Evolutionary conservation across 2,113 vertebrate genomes (phyloP), one percentile per base, ranked within the genome.

Genomic region (Mastomys coucha): DNA sequence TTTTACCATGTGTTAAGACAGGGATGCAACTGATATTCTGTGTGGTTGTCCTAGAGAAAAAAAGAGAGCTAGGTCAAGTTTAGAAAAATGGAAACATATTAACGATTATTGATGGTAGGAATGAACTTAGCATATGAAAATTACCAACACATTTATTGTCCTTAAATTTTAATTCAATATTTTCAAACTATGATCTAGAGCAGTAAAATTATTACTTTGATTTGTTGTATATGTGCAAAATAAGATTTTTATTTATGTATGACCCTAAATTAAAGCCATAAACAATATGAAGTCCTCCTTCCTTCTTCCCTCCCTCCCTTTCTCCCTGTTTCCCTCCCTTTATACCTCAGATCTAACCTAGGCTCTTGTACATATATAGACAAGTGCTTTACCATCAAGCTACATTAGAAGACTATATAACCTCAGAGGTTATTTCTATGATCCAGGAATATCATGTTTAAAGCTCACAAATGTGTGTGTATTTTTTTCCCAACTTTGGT

Each of bases 101-200:
- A 88, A 76, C 20, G 49, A 65, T 85, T 85, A 14, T 20, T 14
- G 7, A 39, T 73, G 39, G 90, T 58, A 86, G n/a, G 33, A n/a
- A 13, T 72, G 17, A 39, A 58, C 2, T 53, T 69, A 90, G 49
- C 81, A 17, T 22, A 31, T 73, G 45, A 93, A 77, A 49, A 73
- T 60, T 65, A 86, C n/a, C 1, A 39, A 42, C 56, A 53, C 36
- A 53, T 56, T 56, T 24, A 58, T n/a, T 80, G 22, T 28, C 56
- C 81, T 56, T 51, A 60, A 81, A 82, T 81, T 95, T 97, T 88
- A 63, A 39, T 49, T 42, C 39, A 26, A 36, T 33, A 65, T n/a
- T 87, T 49, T 95, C 76, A 82, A 89, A 56, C 53, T 92, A 42
- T 86, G 31, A 26, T 91, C 69, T 82, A 84, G 60, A 87, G 82